These are phyloP conservation scores for Saccostrea cuccullata DNA, from an alignment of 1,140 invertebrate species.

Conservation along the genomic window DNA sequence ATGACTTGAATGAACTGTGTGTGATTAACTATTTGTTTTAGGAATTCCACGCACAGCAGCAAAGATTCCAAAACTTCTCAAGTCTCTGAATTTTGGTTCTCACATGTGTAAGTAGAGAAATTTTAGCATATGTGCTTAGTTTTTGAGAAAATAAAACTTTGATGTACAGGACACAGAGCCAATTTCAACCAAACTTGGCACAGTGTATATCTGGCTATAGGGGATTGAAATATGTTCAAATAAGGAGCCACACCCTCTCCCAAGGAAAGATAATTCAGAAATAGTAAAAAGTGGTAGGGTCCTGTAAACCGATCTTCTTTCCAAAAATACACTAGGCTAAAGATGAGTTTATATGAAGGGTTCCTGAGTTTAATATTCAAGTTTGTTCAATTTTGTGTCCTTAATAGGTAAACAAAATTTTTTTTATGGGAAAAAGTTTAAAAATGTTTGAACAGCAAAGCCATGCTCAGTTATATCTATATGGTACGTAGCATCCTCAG, in stretches of 20 bases:
- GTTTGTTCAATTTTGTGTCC: no score
- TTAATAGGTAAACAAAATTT: no score
- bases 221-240: no score
- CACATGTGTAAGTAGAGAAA: background rate
- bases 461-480: background rate
- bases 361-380: no score
- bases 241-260: no score
- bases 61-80: background rate
- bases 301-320: no score
- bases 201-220: no score
- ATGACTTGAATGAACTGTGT: background rate
- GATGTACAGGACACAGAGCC: background rate
- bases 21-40: background rate
- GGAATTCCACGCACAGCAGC: background rate
- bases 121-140: background rate
- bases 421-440: no score
- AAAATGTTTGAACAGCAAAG: background rate
- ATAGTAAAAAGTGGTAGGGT: no score
- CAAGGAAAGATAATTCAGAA: no score
- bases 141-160: background rate
- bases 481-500: background rate
- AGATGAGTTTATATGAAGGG: no score
- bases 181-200: background rate
- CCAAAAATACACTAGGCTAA: no score
- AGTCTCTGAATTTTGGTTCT: background rate